Evolutionary conservation across 2,888 invertebrate species (phyloP).

Genomic region (Ryuthela nishihirai): DNA sequence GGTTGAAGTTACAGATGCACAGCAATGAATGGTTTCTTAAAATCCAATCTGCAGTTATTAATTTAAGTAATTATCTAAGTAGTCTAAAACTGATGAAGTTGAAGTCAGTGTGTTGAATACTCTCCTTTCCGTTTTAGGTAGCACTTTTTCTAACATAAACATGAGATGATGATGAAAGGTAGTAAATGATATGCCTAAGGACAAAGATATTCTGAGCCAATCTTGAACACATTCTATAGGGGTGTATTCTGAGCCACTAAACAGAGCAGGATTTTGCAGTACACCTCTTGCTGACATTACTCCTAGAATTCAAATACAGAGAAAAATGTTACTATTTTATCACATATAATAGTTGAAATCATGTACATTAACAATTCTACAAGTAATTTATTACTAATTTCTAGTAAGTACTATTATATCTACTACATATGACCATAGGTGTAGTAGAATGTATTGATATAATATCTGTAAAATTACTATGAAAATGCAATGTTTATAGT

Average conservation of each 20-base stretch:
- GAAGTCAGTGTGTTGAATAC: slow-evolving; percentile 72
- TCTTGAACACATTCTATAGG: slow-evolving; percentile 53
- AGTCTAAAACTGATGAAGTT: slow-evolving; percentile 66
- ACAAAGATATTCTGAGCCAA: slow-evolving; percentile 57
- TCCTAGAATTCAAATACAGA: slow-evolving; percentile 52
- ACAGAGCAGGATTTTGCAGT: slow-evolving; percentile 85
- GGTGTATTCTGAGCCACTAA: slow-evolving; percentile 61
- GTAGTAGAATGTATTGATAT: too few species aligned
- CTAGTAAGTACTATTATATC: too few species aligned
- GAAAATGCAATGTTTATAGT: too few species aligned
- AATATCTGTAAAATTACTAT: too few species aligned
- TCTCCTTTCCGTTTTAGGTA: slow-evolving; percentile 67
- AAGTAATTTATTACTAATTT: too few species aligned
- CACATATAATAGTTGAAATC: too few species aligned
- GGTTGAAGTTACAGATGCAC: too few species aligned
- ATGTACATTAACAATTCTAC: too few species aligned
- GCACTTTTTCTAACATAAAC: slow-evolving; percentile 84
- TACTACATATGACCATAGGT: too few species aligned
- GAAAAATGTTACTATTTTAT: not conserved
- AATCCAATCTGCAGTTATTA: too few species aligned
- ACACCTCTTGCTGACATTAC: slow-evolving; percentile 92
- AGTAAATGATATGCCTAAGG: slow-evolving; percentile 68
- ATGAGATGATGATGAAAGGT: slow-evolving; percentile 94
- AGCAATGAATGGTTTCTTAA: too few species aligned
- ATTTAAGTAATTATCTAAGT: slow-evolving; percentile 56